Conservation (phyloP, 2,113 vertebrate species). For the Festucalex cinctus region DNA sequence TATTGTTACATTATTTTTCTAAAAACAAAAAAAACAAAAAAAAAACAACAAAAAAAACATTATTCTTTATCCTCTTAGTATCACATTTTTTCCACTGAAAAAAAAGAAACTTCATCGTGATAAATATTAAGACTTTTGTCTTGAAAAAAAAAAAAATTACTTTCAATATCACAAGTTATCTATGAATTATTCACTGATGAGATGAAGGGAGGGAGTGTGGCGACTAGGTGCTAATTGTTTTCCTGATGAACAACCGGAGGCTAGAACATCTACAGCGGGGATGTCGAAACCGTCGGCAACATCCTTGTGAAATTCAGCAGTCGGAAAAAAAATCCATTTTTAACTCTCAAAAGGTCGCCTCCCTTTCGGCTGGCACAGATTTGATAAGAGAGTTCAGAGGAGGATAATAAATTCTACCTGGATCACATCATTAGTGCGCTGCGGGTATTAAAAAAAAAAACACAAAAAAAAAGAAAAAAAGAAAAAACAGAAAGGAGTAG, state of each 20-base stretch:
- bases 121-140: conserved; percentile 14
- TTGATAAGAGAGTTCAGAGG: conserved; percentile 15
- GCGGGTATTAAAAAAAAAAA: conserved; percentile 3
- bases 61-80: too few species aligned
- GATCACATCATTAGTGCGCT: conserved; percentile 34
- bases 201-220: background rate
- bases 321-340: conserved; percentile 15
- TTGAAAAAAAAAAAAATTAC: conserved; percentile 27
- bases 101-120: background rate
- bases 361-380: conserved; percentile 8
- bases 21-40: too few species aligned
- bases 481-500: background rate
- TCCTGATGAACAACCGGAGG: conserved; percentile 41
- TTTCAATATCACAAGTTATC: background rate
- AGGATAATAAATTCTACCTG: conserved; percentile 34
- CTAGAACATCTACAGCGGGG: conserved; percentile 22
- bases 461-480: too few species aligned
- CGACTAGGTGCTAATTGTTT: background rate
- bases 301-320: conserved; percentile 5
- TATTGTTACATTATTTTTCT: too few species aligned
- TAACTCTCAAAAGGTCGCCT: conserved; percentile 15
- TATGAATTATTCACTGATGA: background rate
- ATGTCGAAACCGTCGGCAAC: conserved; percentile 20
- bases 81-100: background rate
- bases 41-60: too few species aligned